Conservation (phyloP, 2,797 vertebrate species). For the Vireo griseus region DNA sequence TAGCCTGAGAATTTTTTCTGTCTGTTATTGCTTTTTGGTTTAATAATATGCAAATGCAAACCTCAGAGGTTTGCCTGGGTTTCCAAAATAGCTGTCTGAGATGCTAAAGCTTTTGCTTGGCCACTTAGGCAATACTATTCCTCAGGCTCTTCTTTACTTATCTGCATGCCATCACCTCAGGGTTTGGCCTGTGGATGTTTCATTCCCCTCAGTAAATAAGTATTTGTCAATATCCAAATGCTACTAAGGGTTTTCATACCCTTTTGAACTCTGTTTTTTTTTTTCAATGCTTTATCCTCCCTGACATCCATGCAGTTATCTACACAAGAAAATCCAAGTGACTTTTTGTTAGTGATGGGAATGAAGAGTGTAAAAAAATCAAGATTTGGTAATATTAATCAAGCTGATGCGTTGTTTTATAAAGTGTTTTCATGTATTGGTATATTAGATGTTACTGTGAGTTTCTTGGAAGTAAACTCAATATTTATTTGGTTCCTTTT, state of each 20-base stretch:
- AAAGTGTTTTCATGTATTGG: not conserved
- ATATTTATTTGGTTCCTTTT: not conserved
- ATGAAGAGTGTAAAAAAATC: not conserved
- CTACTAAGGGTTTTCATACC: not conserved
- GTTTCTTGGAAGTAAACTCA: not conserved
- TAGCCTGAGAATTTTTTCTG: constrained; percentile 28
- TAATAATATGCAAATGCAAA: constrained; percentile 56
- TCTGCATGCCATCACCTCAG: not conserved
- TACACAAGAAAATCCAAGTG: not conserved
- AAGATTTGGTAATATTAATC: not conserved
- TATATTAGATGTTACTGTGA: not conserved
- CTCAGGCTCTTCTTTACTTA: not conserved
- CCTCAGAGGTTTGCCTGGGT: not conserved
- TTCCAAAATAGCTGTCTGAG: constrained; percentile 5
- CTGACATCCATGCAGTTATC: not conserved
- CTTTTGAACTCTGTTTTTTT: not conserved
- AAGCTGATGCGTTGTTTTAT: not conserved
- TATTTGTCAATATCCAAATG: not conserved
- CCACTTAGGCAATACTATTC: not conserved
- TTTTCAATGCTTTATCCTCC: not conserved
- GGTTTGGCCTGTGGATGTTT: not conserved
- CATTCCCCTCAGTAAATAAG: not conserved
- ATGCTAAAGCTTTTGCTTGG: not conserved
- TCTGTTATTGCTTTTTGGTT: constrained; percentile 36
- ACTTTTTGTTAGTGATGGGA: not conserved